These are phyloP conservation scores for Schlechtendalia chinensis DNA, from an alignment of 1,140 invertebrate species.

Conservation along the genomic window DNA sequence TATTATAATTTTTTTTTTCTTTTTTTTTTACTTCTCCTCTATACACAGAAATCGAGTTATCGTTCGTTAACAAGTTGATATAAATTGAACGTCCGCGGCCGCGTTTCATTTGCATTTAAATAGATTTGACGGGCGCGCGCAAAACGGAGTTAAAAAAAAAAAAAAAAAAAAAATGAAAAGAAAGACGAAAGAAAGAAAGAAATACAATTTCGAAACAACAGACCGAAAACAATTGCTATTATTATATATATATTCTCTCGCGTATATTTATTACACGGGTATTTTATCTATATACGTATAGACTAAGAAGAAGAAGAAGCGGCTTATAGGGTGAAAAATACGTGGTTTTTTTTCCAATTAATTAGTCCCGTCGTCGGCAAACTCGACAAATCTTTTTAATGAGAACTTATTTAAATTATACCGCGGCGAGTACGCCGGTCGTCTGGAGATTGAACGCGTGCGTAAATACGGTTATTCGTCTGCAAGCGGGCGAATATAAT, in stretches of 20 bases:
- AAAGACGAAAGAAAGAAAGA: no score
- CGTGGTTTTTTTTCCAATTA: slow-evolving; percentile 10
- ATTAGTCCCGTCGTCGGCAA: background rate
- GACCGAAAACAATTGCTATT: slow-evolving; percentile 27
- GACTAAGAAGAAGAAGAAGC: background rate
- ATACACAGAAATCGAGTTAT: background rate
- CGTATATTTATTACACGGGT: background rate
- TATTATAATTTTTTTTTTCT: no score
- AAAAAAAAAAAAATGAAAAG: background rate
- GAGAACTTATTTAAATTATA: slow-evolving; percentile 43
- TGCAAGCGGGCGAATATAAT: background rate
- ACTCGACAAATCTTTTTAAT: slow-evolving; percentile 27
- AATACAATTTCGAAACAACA: slow-evolving; percentile 30
- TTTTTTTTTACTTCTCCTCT: background rate
- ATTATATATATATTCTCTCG: slow-evolving; percentile 8
- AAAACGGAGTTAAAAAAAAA: background rate
- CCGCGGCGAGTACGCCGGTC: background rate
- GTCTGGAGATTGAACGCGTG: background rate
- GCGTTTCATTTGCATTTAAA: slow-evolving; percentile 38
- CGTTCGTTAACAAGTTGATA: slow-evolving; percentile 21
- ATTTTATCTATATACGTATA: no score
- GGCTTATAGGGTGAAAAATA: background rate
- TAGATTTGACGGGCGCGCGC: slow-evolving; percentile 2
- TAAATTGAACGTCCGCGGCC: slow-evolving; percentile 7
- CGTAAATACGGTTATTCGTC: slow-evolving; percentile 26